Conservation (phyloP, 2,888 invertebrate species). For the Ophion slaviceki region DNA sequence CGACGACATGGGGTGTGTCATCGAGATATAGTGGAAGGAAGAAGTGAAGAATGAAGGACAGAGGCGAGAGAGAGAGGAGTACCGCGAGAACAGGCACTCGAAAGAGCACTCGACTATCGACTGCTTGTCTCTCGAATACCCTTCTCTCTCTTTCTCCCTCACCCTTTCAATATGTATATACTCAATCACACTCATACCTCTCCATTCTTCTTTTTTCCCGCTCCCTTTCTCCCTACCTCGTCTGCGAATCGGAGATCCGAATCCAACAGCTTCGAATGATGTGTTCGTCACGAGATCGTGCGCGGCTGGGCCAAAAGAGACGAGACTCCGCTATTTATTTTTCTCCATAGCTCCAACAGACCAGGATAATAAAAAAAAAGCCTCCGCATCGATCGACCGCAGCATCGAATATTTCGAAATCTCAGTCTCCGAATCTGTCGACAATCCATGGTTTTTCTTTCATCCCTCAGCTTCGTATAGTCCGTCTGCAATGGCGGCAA, state of each 20-base stretch:
- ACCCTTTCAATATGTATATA: background rate
- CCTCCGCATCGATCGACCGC: background rate
- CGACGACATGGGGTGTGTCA: conserved; percentile 56
- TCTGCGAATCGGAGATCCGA: conserved; percentile 18
- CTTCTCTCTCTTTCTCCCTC: conserved; percentile 32
- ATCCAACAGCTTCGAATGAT: conserved; percentile 31
- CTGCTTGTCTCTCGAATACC: conserved; percentile 45
- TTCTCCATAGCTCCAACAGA: conserved; percentile 20
- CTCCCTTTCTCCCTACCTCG: conserved; percentile 13
- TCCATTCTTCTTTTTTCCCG: conserved; percentile 2
- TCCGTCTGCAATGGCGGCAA: background rate
- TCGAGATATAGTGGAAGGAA: conserved; percentile 60
- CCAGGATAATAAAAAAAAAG: background rate
- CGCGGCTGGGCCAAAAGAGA: conserved; percentile 23
- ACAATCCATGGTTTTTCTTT: conserved; percentile 7
- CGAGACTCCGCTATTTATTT: conserved; percentile 34
- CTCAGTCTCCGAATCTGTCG: background rate
- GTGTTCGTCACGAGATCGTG: conserved; percentile 31
- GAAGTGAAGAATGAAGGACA: conserved; percentile 15
- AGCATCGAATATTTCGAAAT: background rate
- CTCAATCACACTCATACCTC: conserved; percentile 7
- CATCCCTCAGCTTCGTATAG: background rate
- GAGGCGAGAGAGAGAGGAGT: conserved; percentile 44
- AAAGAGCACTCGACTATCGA: conserved; percentile 66
- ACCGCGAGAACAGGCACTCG: conserved; percentile 60